phyloP scores from a whole-genome alignment of 2,113 vertebrate species.

The Pao palembangensis region DNA sequence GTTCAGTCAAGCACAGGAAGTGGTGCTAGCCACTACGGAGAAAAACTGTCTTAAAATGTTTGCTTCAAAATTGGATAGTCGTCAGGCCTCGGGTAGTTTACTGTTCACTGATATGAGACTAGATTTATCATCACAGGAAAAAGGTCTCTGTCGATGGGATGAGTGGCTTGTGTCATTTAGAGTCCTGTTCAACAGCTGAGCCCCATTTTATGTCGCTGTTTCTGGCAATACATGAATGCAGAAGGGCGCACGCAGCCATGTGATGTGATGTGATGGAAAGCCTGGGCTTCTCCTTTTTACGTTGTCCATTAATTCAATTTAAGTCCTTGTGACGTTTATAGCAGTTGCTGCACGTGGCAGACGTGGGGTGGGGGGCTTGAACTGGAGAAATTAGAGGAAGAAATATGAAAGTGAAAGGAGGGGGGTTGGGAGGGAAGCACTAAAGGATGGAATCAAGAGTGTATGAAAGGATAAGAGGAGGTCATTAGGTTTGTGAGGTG shows the following conservation, averaged over 20 bases:
- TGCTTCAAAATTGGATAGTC: neutral
- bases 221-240: conserved; percentile 38
- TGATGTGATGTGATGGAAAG: conserved; percentile 58
- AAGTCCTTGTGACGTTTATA: conserved; percentile 52
- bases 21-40: too few relatives aligned
- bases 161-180: conserved; percentile 58
- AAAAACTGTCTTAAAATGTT: too few relatives aligned
- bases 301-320: conserved; percentile 55
- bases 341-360: neutral
- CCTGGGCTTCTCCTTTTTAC: conserved; percentile 20
- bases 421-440: conserved; percentile 8
- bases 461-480: conserved; percentile 9
- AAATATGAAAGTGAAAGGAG: conserved; percentile 1
- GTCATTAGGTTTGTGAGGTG: conserved; percentile 25
- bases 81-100: neutral
- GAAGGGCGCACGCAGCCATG: too few relatives aligned
- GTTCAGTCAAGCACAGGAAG: too few relatives aligned
- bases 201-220: conserved; percentile 49
- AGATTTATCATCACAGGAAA: conserved; percentile 44
- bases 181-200: conserved; percentile 61
- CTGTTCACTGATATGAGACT: too few relatives aligned
- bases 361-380: conserved; percentile 7
- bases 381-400: conserved; percentile 5
- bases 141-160: conserved; percentile 50
- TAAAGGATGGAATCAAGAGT: neutral